Conservation (phyloP, 1,140 invertebrate genomes). For the Drosophila grimshawi region DNA sequence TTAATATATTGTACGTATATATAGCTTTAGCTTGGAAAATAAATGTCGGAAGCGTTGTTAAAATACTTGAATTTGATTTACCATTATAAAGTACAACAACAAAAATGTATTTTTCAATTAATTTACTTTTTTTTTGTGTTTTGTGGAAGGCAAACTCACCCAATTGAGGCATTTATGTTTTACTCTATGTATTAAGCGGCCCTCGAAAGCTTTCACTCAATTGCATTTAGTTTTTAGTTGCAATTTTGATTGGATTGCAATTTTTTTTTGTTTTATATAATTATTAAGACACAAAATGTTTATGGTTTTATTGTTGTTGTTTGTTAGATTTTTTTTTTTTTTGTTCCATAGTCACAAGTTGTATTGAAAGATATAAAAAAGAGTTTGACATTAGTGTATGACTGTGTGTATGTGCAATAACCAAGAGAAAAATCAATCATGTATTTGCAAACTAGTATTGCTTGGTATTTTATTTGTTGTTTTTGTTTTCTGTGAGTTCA, state of each 20-base stretch:
- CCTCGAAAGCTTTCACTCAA: conserved; percentile 79
- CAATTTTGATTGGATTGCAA: conserved; percentile 38
- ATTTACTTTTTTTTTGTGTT: conserved; percentile 34
- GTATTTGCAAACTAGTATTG: conserved; percentile 6
- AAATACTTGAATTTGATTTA: conserved; percentile 37
- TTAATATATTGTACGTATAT: conserved; percentile 4
- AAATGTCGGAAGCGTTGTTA: conserved; percentile 54
- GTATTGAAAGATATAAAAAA: conserved; percentile 76
- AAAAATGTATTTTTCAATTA: conserved; percentile 41
- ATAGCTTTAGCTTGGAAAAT: conserved; percentile 32
- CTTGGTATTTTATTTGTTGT: background rate
- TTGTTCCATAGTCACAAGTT: conserved; percentile 71
- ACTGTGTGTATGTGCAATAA: conserved; percentile 29
- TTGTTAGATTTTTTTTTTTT: conserved; percentile 38
- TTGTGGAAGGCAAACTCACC: conserved; percentile 65
- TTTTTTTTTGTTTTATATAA: conserved; percentile 47
- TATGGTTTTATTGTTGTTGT: conserved; percentile 22
- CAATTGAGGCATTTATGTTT: conserved; percentile 71
- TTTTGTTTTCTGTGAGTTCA: background rate
- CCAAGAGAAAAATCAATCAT: conserved; percentile 21
- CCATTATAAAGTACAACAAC: conserved; percentile 63
- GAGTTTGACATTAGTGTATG: conserved; percentile 81
- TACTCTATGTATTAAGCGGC: conserved; percentile 75
- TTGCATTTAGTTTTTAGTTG: conserved; percentile 50
- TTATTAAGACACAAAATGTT: conserved; percentile 61